Conservation (phyloP, 1,140 invertebrate species). For the Colletes latitarsis region DNA sequence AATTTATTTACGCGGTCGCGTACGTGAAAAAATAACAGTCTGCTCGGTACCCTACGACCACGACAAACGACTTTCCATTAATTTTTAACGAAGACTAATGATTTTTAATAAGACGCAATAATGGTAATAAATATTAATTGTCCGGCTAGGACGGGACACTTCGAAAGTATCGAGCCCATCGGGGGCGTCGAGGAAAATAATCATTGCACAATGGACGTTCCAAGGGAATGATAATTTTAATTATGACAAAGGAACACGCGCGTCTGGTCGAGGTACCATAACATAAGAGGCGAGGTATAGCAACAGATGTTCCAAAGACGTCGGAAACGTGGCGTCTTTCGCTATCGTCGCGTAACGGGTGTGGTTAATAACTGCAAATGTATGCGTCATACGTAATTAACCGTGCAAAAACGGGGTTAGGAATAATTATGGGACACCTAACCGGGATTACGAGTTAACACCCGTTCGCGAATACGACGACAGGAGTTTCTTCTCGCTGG, state of each 20-base stretch:
- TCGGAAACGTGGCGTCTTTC: not conserved
- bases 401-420: slow-evolving; percentile 17
- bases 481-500: not conserved
- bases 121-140: slow-evolving; percentile 30
- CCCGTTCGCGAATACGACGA: not conserved
- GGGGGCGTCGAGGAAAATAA: not conserved
- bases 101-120: slow-evolving; percentile 42
- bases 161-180: not conserved
- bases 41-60: too few relatives aligned
- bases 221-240: not conserved
- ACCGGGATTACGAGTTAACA: slow-evolving; percentile 7
- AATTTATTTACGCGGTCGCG: not conserved
- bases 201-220: not conserved
- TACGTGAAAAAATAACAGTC: not conserved
- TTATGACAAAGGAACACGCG: not conserved
- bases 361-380: slow-evolving; percentile 59
- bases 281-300: not conserved
- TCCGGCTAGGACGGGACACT: not conserved
- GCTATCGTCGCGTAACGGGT: slow-evolving; percentile 11
- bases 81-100: slow-evolving; percentile 29
- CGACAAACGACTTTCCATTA: slow-evolving; percentile 13
- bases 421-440: slow-evolving; percentile 20
- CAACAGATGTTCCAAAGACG: slow-evolving; percentile 6
- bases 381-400: slow-evolving; percentile 41
- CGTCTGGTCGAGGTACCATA: too few relatives aligned